A percentile compares a stretch with the other conserved stretches of the same genome.
These are phyloP conservation scores for Ianthella basta DNA, from an alignment of 37 sponge, comb jelly and placozoan species.

Conservation along the genomic window DNA sequence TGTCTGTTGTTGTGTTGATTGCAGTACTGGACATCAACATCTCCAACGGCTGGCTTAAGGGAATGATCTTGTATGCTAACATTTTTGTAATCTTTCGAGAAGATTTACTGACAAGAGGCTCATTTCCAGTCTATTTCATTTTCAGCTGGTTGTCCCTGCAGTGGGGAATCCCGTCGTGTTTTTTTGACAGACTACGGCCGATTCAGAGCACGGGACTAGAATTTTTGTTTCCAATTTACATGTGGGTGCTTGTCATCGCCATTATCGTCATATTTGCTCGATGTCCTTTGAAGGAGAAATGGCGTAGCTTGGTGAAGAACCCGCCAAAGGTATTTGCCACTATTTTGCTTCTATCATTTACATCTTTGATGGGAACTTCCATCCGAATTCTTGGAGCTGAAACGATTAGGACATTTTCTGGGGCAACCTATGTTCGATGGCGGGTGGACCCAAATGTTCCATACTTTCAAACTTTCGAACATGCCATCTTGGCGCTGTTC, in stretches of 20 bases:
- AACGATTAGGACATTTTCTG: not conserved
- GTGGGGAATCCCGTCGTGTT: constrained; percentile 46
- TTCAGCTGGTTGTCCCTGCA: constrained; percentile 33
- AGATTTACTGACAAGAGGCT: not conserved
- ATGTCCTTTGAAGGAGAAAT: not conserved
- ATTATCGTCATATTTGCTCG: constrained; percentile 8
- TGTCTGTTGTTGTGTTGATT: no score
- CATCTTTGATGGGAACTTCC: constrained; percentile 23
- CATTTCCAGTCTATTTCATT: not conserved
- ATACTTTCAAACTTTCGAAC: constrained; percentile 24
- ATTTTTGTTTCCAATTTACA: constrained; percentile 52
- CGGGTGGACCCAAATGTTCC: constrained; percentile 41
- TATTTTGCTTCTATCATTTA: constrained; percentile 40
- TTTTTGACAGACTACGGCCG: constrained; percentile 49
- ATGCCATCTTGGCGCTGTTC: not conserved
- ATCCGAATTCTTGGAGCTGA: constrained; percentile 32
- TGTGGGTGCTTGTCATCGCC: constrained; percentile 33
- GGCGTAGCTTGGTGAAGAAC: not conserved
- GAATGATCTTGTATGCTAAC: constrained; percentile 40
- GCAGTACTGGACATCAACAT: constrained; percentile 19
- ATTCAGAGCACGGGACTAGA: constrained; percentile 34
- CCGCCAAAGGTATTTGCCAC: constrained; percentile 50
- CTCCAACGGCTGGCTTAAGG: constrained; percentile 38
- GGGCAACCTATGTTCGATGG: constrained; percentile 22
- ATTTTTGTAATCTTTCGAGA: constrained; percentile 12